Base-by-base conservation (phyloP, 2,113 vertebrate genomes). In the Triplophysa tibetana region DNA sequence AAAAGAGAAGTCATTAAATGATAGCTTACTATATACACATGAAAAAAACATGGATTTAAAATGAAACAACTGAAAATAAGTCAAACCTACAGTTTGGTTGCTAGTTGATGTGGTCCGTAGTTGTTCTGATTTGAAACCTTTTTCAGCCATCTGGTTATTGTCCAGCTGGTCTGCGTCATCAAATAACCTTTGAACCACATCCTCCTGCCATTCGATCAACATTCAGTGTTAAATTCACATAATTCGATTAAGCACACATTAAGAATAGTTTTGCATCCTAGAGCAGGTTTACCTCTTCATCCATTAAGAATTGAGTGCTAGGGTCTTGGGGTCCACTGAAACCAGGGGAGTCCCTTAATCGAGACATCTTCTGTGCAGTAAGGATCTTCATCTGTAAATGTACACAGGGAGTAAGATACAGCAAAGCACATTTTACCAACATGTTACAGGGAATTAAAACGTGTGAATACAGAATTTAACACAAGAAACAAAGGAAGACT, bases 131-230 rank as follows among this genome's bases (percentile, higher is more conserved):
- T 70, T 74, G 82, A 76, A 10, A 1, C 84, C 72, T 0, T 67
- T 41, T 80, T 72, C 67, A 17, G 77, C 8, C 12, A 70, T 17
- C 7, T 24, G 82, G 73, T 74, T 64, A 52, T 87, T 85, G 1
- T 88, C 88, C 14, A 88, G 88, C 52, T 85, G 68, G 75, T 92
- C 86, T 62, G 75, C 38, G 33, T 84, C 80, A 45, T 87, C 91
- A 81, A 94, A 94, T 75, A 94, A 82, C 60, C 85, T 90, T 82
- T 91, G 92, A 0, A 93, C 91, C 48, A 93, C 77, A 65, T 87
- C 86, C 86, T 91, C 85, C 24, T 78, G 73, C n/a, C 54, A 72
- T 24, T 75, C 11, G 80, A 56, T 26, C 4, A 81, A 21, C 70
- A 50, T 16, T 48, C 16, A 69, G n/a, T 65, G 26, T 81, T 24